Evolutionary conservation across 2,888 invertebrate genomes (phyloP).

Genomic region (Acronicta psi): DNA sequence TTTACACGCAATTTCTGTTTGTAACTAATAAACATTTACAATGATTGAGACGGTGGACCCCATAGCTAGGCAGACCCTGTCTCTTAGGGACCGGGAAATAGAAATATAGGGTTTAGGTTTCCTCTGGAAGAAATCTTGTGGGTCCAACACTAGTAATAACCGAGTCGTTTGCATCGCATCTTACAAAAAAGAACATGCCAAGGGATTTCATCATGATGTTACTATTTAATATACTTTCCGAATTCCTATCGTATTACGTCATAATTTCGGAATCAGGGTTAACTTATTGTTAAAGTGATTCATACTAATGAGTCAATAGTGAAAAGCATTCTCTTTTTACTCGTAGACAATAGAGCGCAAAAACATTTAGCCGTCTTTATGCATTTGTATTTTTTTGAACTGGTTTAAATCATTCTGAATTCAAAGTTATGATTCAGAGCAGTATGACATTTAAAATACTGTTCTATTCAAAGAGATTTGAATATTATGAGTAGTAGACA

Average conservation of each 20-base stretch:
- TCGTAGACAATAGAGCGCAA: constrained; percentile 29
- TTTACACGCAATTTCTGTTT: no score
- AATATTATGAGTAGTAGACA: no score
- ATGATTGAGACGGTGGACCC: no score
- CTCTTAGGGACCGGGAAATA: no score
- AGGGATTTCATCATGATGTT: neutral
- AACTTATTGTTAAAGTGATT: constrained; percentile 38
- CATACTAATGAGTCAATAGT: constrained; percentile 46
- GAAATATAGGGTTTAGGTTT: no score
- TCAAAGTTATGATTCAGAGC: neutral
- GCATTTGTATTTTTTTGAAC: neutral
- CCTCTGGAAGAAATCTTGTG: no score
- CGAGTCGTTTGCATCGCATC: no score
- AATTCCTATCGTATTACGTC: constrained; percentile 19
- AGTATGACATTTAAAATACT: no score
- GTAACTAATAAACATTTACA: no score
- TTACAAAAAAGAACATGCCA: neutral
- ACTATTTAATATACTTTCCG: neutral
- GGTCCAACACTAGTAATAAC: no score
- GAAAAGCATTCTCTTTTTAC: constrained; percentile 49
- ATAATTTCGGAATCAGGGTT: constrained; percentile 31
- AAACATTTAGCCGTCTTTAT: constrained; percentile 8
- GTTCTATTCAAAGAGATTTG: no score
- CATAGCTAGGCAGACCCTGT: no score
- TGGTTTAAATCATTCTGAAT: constrained; percentile 2